Percentiles rank a stretch among this genome's conserved stretches.
Conservation (phyloP, 1,140 invertebrate genomes). For the Drosophila suzukii region DNA sequence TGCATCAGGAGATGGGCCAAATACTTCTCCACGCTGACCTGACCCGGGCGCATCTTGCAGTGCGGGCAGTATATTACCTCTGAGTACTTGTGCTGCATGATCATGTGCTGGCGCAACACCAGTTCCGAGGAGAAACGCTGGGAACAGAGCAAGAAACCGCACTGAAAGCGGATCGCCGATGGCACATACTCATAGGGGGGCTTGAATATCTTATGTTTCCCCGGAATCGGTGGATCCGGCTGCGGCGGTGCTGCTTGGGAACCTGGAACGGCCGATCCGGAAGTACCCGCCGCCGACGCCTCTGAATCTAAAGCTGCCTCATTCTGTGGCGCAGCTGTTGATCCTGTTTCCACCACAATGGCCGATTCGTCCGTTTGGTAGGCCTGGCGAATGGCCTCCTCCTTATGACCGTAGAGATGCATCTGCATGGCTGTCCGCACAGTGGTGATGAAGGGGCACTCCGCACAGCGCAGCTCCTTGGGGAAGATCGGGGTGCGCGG, state of each 20-base stretch:
- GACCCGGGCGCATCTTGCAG: not conserved
- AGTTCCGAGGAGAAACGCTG: constrained; percentile 1
- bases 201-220: not conserved
- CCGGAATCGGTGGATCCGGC: not conserved
- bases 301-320: not conserved
- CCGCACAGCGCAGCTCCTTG: constrained; percentile 5
- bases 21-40: not conserved
- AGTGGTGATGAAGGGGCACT: constrained; percentile 8
- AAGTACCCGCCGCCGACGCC: not conserved
- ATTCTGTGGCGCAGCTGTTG: not conserved
- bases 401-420: constrained; percentile 36
- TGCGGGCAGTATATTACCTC: constrained; percentile 32
- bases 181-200: constrained; percentile 29
- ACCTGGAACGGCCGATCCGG: too few species aligned
- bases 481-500: rapidly evolving
- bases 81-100: constrained; percentile 9
- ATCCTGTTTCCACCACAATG: too few species aligned
- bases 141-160: constrained; percentile 16
- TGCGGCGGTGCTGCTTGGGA: not conserved
- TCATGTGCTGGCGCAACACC: constrained; percentile 34
- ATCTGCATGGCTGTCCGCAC: not conserved
- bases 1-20: constrained; percentile 42
- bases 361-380: constrained; percentile 10
- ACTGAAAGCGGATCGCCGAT: constrained; percentile 25
- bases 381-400: constrained; percentile 5